Evolutionary conservation across 2,888 invertebrate genomes (phyloP).

Genomic region (Tricholauxania praeusta): DNA sequence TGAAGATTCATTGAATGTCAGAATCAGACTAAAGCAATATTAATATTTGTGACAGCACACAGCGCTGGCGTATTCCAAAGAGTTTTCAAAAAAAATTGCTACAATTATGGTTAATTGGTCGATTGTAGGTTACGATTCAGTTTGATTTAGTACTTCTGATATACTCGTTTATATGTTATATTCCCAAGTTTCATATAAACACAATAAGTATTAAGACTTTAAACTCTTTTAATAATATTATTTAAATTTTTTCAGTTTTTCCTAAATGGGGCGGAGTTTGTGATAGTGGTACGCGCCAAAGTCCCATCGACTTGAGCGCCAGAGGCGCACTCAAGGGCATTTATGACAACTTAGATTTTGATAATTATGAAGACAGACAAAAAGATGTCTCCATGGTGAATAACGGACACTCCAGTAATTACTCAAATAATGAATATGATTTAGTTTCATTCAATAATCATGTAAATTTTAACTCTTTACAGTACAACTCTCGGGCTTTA

Average conservation of each 20-base stretch:
- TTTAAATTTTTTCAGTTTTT: conserved; percentile 54
- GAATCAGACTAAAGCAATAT: too few relatives aligned
- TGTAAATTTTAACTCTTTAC: neutral
- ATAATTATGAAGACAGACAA: conserved; percentile 60
- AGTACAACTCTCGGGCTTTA: conserved; percentile 61
- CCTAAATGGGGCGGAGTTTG: conserved; percentile 77
- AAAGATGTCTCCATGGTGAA: conserved; percentile 58
- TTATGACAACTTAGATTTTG: conserved; percentile 57
- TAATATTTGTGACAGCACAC: too few relatives aligned
- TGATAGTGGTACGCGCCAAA: conserved; percentile 74
- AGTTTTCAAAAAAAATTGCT: too few relatives aligned
- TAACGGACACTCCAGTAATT: conserved; percentile 66
- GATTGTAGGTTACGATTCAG: too few relatives aligned
- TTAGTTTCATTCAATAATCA: neutral
- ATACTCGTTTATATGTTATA: too few relatives aligned
- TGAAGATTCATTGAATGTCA: too few relatives aligned
- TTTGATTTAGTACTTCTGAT: too few relatives aligned
- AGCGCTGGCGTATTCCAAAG: too few relatives aligned
- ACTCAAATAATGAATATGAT: neutral
- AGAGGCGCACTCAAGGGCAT: conserved; percentile 70
- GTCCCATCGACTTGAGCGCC: conserved; percentile 80
- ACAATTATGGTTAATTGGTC: too few relatives aligned
- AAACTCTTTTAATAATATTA: too few relatives aligned
- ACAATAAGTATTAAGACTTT: too few relatives aligned
- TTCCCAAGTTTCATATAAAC: too few relatives aligned